A percentile compares a stretch with the other conserved stretches of the same genome.
Evolutionary conservation across 2,888 invertebrate species (phyloP).

Genomic region (Zele albiditarsus): DNA sequence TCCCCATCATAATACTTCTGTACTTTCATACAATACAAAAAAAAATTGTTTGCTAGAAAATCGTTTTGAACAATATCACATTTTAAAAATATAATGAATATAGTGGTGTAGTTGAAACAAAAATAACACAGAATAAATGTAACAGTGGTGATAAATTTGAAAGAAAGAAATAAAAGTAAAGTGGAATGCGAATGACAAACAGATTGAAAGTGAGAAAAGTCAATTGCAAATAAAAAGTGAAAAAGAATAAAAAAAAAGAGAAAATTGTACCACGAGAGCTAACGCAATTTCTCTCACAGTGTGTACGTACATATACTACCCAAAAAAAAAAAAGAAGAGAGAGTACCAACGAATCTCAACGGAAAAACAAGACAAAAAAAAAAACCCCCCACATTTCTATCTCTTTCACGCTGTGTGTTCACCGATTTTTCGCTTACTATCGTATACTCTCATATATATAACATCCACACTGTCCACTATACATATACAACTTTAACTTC

Average conservation of each 20-base stretch:
- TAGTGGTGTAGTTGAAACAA: neutral
- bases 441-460: neutral
- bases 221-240: conserved; percentile 4
- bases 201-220: conserved; percentile 34
- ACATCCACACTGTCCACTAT: neutral
- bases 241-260: neutral
- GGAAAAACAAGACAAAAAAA: conserved; percentile 1
- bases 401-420: neutral
- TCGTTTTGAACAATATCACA: too few relatives aligned
- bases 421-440: conserved; percentile 15
- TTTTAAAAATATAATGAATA: neutral
- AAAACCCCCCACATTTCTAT: neutral
- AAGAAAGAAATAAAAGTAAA: neutral
- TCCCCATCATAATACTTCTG: neutral
- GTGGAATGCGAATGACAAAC: neutral
- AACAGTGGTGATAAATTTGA: neutral
- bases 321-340: neutral
- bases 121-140: neutral
- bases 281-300: conserved; percentile 27
- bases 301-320: neutral
- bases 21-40: neutral
- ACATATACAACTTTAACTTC: neutral
- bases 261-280: conserved; percentile 11
- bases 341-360: conserved; percentile 4
- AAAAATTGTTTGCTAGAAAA: neutral